These are phyloP conservation scores for Crossocerus cetratus DNA, from an alignment of 2,888 invertebrate genomes.

Conservation along the genomic window DNA sequence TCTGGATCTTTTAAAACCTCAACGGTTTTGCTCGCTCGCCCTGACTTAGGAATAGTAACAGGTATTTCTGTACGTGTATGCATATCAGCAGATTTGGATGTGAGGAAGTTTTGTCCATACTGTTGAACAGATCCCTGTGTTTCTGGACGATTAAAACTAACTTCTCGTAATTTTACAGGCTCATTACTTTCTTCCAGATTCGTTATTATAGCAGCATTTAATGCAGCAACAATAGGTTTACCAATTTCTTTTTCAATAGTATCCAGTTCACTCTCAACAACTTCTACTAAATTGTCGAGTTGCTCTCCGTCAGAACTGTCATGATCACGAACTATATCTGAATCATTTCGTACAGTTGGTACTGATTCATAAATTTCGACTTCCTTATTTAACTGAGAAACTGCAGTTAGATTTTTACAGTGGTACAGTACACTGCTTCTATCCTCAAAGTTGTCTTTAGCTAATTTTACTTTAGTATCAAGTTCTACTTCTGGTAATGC, in stretches of 20 bases:
- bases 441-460: slow-evolving; percentile 37
- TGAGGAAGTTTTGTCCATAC: slow-evolving; percentile 7
- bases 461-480: slow-evolving; percentile 53
- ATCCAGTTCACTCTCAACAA: slow-evolving; percentile 60
- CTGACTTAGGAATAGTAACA: neutral
- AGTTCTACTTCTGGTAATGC: slow-evolving; percentile 57
- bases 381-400: neutral
- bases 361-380: neutral
- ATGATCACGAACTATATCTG: slow-evolving; percentile 45
- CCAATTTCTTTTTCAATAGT: slow-evolving; percentile 52
- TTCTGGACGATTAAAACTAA: slow-evolving; percentile 3
- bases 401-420: slow-evolving; percentile 3
- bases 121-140: neutral
- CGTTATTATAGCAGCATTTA: neutral
- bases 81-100: slow-evolving; percentile 6
- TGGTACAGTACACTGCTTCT: neutral
- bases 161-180: neutral
- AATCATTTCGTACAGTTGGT: slow-evolving; percentile 6
- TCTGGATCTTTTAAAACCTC: slow-evolving; percentile 66
- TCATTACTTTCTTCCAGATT: slow-evolving; percentile 4
- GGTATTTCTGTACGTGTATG: neutral
- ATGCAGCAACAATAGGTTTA: slow-evolving; percentile 1
- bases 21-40: slow-evolving; percentile 37
- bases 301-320: slow-evolving; percentile 69
- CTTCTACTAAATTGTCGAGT: slow-evolving; percentile 67